These are phyloP conservation scores for Branchipolynoe longqiensis DNA, from an alignment of 2,888 invertebrate genomes.

Conservation along the genomic window DNA sequence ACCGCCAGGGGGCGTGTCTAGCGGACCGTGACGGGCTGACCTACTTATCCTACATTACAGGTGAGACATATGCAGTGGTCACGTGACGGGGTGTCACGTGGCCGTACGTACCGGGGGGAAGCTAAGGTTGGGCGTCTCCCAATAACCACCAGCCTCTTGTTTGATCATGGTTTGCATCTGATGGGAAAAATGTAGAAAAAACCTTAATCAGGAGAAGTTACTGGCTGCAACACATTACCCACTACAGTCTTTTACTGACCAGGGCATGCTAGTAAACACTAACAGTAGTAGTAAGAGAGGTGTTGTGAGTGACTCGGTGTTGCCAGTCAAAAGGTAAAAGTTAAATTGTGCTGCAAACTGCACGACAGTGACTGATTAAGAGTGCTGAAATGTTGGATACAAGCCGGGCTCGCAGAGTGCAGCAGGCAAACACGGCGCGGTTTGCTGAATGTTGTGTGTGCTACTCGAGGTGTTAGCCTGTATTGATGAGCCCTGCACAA, in stretches of 20 bases:
- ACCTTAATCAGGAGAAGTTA: constrained; percentile 6
- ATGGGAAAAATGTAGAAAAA: constrained; percentile 22
- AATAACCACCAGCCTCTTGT: constrained; percentile 24
- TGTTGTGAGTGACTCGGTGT: too few relatives aligned
- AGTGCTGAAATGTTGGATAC: too few relatives aligned
- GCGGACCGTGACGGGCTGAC: background rate
- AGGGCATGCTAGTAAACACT: background rate
- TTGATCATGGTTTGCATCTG: constrained; percentile 56
- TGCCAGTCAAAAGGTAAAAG: too few relatives aligned
- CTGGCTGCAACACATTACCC: background rate
- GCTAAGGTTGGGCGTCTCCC: constrained; percentile 52
- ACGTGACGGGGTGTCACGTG: background rate
- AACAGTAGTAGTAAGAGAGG: too few relatives aligned
- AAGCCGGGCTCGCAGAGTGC: too few relatives aligned
- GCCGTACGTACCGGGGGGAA: constrained; percentile 39
- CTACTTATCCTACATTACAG: background rate
- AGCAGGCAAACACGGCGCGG: too few relatives aligned
- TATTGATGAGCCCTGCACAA: too few relatives aligned
- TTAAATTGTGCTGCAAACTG: too few relatives aligned
- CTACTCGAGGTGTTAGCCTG: too few relatives aligned
- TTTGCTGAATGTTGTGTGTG: too few relatives aligned
- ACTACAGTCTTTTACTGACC: background rate
- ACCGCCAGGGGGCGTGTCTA: too few relatives aligned
- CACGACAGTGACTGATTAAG: too few relatives aligned
- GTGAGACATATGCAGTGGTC: background rate